Percentiles rank a stretch among this genome's conserved stretches.
phyloP scores from a whole-genome alignment of 2,888 invertebrate species.

The Macrostomum cliftonense region DNA sequence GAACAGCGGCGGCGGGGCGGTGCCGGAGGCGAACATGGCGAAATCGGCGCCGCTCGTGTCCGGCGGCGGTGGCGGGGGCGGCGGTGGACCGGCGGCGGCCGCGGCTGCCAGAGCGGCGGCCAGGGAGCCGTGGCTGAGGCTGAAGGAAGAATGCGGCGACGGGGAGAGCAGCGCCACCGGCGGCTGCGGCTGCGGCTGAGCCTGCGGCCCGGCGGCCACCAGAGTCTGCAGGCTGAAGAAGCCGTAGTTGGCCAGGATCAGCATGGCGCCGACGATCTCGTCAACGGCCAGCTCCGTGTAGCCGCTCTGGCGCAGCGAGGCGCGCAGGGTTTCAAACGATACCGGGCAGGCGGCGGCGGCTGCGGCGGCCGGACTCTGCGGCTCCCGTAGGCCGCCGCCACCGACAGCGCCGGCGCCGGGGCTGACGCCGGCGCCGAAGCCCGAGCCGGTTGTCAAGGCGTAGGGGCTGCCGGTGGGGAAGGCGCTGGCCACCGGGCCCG shows the following conservation, averaged over 20 bases:
- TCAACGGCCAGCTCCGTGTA: constrained; percentile 69
- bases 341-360: too few species aligned
- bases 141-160: too few species aligned
- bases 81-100: too few species aligned
- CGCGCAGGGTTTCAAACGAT: constrained; percentile 41
- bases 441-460: constrained; percentile 31
- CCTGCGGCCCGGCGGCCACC: constrained; percentile 1
- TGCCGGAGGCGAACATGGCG: too few species aligned
- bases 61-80: too few species aligned
- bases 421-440: too few species aligned
- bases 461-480: constrained; percentile 91
- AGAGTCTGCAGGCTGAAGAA: constrained; percentile 52
- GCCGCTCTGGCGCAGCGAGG: constrained; percentile 66
- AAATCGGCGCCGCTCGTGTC: too few species aligned
- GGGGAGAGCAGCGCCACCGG: not conserved
- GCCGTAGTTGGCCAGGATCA: constrained; percentile 73
- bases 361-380: not conserved
- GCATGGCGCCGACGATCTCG: constrained; percentile 72
- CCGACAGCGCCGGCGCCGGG: not conserved
- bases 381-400: not conserved
- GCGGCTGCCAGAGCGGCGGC: too few species aligned
- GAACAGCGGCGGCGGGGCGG: too few species aligned
- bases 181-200: not conserved
- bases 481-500: constrained; percentile 35
- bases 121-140: too few species aligned